These are phyloP conservation scores for Emydura subglobosa DNA, from an alignment of 2,113 vertebrate species.

Conservation along the genomic window DNA sequence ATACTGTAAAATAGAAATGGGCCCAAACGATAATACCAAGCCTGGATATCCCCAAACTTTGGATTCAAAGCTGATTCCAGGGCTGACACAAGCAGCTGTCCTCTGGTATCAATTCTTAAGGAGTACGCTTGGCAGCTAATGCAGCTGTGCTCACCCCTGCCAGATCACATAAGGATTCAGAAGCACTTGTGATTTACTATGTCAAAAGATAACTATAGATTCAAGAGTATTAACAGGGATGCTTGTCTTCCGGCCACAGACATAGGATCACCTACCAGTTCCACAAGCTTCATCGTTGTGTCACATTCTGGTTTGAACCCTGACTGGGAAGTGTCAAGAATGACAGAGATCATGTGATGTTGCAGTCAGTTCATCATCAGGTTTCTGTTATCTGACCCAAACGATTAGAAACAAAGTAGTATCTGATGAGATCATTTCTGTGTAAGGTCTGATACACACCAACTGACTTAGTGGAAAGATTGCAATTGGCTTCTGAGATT, in stretches of 20 bases:
- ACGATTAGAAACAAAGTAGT: background rate
- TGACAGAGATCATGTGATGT: background rate
- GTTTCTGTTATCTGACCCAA: background rate
- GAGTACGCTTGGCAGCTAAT: background rate
- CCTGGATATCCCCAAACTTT: background rate
- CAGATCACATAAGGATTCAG: background rate
- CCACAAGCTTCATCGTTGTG: background rate
- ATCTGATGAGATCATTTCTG: background rate
- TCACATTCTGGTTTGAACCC: background rate
- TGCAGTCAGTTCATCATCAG: background rate
- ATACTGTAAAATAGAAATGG: background rate
- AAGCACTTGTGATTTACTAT: background rate
- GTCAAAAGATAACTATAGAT: background rate
- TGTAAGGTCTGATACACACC: background rate
- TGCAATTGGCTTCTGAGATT: background rate
- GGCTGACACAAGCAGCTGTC: background rate
- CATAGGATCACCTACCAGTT: background rate
- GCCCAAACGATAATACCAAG: background rate
- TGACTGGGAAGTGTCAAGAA: background rate
- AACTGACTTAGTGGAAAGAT: background rate
- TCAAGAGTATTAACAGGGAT: background rate
- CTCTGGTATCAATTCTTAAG: background rate
- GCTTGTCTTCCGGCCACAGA: background rate
- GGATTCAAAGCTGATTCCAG: background rate
- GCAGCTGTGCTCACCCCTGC: accelerated